Evolutionary conservation across 2,113 vertebrate species (phyloP), one percentile per base, ranked within the genome.

Genomic region (Procapra przewalskii): DNA sequence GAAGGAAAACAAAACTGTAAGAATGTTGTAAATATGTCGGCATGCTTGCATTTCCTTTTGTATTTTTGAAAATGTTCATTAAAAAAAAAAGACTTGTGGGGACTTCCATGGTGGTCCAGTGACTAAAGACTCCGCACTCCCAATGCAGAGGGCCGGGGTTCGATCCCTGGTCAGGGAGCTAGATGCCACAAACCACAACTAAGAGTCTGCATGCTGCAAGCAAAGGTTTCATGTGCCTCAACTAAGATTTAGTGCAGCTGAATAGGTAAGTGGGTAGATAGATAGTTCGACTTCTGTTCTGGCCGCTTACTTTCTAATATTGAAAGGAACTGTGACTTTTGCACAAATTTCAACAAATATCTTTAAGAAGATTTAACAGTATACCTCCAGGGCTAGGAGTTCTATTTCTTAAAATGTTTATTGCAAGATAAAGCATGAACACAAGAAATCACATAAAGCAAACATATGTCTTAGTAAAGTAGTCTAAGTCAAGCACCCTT

Each of bases 281-380:
- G 67, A 75, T 36, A 36, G 33, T 19, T 10, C 79, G n/a, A 84
- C 25, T 43, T 85, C 5, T 59, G 12, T 29, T 92, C 43, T 79
- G 50, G 9, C 19, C 88, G 62, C 81, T 43, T 84, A 36, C 87
- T 50, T 84, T 84, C 95, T 80, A 95, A 1, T n/a, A 48, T 59
- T 60, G 21, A 52, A 80, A 92, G 36, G 43, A 87, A 67, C n/a
- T 25, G 25, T 87, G 92, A 83, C 50, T 95, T 97, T 21, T 60
- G 21, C 36, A 59, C n/a, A 27, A 52, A 79, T 29, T 48, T 31
- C 9, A 84, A 67, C 13, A 54, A 90, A 83, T 92, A 83, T 57
- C 43, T 50, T 50, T 57, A 60, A 27, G 43, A 90, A 48, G 40
- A 71, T 80, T 90, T 90, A 83, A 79, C 54, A 8, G 31, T 79